Conservation (phyloP, 2,113 vertebrate species). For the Daphoenositta chrysoptera region DNA sequence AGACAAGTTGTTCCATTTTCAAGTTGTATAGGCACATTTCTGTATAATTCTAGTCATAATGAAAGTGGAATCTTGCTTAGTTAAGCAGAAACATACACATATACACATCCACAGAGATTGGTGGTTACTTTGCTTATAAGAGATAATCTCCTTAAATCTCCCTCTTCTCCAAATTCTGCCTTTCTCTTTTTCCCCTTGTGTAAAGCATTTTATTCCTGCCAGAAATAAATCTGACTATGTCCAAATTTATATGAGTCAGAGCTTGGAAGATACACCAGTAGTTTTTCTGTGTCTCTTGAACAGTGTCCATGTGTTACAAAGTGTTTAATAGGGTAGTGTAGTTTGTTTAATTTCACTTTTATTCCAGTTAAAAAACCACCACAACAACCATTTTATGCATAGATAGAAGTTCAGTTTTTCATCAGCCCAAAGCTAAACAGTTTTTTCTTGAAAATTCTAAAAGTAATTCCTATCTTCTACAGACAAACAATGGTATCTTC, state of each 20-base stretch:
- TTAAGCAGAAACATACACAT: neutral
- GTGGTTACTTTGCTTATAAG: neutral
- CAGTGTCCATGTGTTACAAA: constrained; percentile 2
- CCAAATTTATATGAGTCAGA: constrained; percentile 48
- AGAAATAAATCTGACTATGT: neutral
- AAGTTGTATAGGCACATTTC: neutral
- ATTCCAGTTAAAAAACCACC: neutral
- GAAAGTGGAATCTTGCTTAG: neutral
- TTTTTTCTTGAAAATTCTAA: neutral
- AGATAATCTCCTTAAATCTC: neutral
- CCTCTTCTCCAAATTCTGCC: neutral
- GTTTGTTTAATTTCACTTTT: constrained; percentile 31
- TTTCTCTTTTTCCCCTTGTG: neutral
- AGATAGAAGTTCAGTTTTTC: neutral
- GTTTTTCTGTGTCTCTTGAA: constrained; percentile 40
- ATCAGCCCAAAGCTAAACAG: neutral
- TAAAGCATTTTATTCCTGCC: neutral
- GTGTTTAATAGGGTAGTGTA: neutral
- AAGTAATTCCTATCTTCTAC: neutral
- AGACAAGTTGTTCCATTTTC: neutral
- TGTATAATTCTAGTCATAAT: neutral
- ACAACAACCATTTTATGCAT: neutral
- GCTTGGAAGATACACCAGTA: neutral
- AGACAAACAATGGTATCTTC: neutral
- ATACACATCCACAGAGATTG: neutral